These are phyloP conservation scores for Drosophila kohkoa DNA, from an alignment of 1,140 invertebrate genomes.

Conservation along the genomic window DNA sequence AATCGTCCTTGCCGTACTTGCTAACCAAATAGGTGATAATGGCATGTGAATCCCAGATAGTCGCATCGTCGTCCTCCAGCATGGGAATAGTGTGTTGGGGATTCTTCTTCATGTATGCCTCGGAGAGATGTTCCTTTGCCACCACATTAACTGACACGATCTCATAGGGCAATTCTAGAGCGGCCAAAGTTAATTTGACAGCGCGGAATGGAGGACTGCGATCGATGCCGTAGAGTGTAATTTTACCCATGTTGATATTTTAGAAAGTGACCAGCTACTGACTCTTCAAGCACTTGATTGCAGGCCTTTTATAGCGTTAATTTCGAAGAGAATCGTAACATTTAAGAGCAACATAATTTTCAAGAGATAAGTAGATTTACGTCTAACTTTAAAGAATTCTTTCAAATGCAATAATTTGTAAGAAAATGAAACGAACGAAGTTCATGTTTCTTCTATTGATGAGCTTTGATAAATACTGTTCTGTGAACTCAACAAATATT, in stretches of 20 bases:
- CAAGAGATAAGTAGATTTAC: no score
- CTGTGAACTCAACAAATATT: no score
- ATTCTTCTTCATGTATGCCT: slow-evolving; percentile 86
- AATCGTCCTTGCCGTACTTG: slow-evolving; percentile 80
- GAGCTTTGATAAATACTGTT: no score
- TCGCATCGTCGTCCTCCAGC: slow-evolving; percentile 56
- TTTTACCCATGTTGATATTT: slow-evolving; percentile 60
- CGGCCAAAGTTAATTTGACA: slow-evolving; percentile 83
- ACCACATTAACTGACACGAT: slow-evolving; percentile 86
- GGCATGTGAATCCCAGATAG: slow-evolving; percentile 76
- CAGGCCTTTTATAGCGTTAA: not conserved
- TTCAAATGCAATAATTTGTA: no score
- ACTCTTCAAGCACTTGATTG: not conserved
- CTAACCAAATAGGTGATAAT: slow-evolving; percentile 81
- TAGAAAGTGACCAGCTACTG: not conserved
- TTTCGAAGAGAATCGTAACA: not conserved
- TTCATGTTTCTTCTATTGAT: no score
- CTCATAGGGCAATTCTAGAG: slow-evolving; percentile 83
- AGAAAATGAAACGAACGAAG: no score
- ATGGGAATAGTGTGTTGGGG: slow-evolving; percentile 81
- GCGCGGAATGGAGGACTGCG: slow-evolving; percentile 85
- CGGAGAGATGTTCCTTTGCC: slow-evolving; percentile 87
- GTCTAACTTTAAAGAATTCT: no score
- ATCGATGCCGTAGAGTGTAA: slow-evolving; percentile 67
- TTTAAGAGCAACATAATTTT: not conserved